Evolutionary conservation across 2,888 invertebrate genomes (phyloP), one percentile per base, ranked within the genome.

Genomic region (Arge pagana): DNA sequence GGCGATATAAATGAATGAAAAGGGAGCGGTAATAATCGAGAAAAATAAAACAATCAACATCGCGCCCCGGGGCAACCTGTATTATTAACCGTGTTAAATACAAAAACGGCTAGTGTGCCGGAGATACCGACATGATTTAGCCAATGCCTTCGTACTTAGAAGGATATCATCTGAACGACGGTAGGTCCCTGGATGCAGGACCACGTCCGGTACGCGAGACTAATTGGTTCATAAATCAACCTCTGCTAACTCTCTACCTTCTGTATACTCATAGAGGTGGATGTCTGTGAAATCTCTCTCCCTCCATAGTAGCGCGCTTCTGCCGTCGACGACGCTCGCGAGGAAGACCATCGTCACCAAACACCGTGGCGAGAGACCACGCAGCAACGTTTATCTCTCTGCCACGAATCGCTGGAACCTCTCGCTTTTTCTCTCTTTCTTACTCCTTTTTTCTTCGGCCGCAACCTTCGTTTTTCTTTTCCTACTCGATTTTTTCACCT

Each of bases 151-250:
- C 45, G 45, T 45, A 45, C 45, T 45, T 33, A 45, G 45, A 56
- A 50, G 66, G 62, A 68, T 72, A 72, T 72, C 69, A 71, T 71
- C 71, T 65, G 70, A 64, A 71, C 45, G 45, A 45, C 33, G 45
- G 45, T 45, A 33, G 45, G 45, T 45, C 45, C 45, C 45, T 45
- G 45, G 33, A 8, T 45, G 45, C 45, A 51, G 50, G 70, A 70
- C 71, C 63, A 63, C 71, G 68, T 68, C 71, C 69, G 68, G 70
- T 71, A 71, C 71, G 66, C 60, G 67, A 64, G 74, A 73, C 75
- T 74, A 75, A 74, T 75, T 75, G 75, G 74, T 71, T 74, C 74
- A 75, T 74, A 75, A 74, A 75, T 75, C 74, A 74, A 73, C 65
- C 70, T 71, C 68, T 63, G 62, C 45, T 45, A 45, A 45, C 45